Evolutionary conservation across 2,797 vertebrate genomes (phyloP).

Genomic region (Tympanoctomys barrerae): DNA sequence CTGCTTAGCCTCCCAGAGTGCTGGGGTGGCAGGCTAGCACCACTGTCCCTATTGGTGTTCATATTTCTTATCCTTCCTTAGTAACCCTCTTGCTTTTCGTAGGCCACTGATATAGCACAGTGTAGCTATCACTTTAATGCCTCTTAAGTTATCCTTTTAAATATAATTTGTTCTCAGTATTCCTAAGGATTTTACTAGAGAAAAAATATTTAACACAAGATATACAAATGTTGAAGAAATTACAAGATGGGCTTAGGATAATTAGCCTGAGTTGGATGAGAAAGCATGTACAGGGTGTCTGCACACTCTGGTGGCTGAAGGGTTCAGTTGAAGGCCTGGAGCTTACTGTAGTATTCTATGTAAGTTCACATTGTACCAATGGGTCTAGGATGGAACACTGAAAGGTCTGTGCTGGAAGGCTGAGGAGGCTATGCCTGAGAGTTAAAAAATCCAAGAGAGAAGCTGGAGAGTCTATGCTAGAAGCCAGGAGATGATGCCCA

Average conservation of each 20-base stretch:
- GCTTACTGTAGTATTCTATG: background rate
- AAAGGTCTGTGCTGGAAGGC: background rate
- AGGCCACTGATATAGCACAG: background rate
- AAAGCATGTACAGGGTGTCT: background rate
- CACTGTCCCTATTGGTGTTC: too few species aligned
- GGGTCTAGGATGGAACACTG: too few species aligned
- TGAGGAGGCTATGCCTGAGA: background rate
- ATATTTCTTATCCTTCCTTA: background rate
- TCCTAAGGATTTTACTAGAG: background rate
- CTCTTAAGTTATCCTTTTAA: slow-evolving; percentile 19
- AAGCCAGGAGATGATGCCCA: background rate
- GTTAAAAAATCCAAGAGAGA: background rate
- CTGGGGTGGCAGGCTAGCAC: background rate
- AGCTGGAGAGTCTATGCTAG: background rate
- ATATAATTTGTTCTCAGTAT: background rate
- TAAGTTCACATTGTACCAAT: background rate
- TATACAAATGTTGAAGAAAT: background rate
- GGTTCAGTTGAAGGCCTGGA: background rate
- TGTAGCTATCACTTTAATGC: background rate
- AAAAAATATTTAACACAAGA: background rate
- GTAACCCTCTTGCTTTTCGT: background rate
- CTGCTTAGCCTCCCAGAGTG: background rate
- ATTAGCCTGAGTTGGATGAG: background rate
- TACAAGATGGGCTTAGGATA: background rate
- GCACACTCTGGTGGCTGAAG: background rate